Conservation (phyloP, 2,888 invertebrate species). For the Pediacus dermestoides region DNA sequence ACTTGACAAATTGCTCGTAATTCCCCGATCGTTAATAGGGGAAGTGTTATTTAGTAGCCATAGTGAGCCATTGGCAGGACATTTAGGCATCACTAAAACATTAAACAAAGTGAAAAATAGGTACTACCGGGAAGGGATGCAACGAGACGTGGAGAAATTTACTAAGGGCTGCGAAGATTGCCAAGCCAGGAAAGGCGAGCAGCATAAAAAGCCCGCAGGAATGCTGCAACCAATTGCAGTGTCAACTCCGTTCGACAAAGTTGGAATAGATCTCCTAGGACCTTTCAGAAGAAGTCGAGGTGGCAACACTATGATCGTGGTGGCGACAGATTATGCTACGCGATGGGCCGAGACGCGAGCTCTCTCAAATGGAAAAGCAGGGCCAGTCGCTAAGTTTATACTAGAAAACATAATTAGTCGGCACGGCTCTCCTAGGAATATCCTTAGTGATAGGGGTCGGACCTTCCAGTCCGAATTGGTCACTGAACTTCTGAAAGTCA, state of each 20-base stretch:
- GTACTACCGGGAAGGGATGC: slow-evolving; percentile 22
- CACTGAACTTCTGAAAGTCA: slow-evolving; percentile 21
- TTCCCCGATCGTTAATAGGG: slow-evolving; percentile 17
- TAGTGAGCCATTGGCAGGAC: slow-evolving; percentile 21
- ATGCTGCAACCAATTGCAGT: too few relatives aligned
- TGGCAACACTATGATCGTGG: slow-evolving; percentile 26
- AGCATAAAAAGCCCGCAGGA: slow-evolving; percentile 20
- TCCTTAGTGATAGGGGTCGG: slow-evolving; percentile 16
- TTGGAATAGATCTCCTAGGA: too few relatives aligned
- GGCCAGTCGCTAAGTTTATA: too few relatives aligned
- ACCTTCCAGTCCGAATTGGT: slow-evolving; percentile 21
- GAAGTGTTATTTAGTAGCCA: slow-evolving; percentile 26
- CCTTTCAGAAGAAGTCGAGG: slow-evolving; percentile 18
- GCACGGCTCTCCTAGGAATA: slow-evolving; percentile 17
- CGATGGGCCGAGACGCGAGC: slow-evolving; percentile 25
- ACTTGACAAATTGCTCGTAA: slow-evolving; percentile 22
- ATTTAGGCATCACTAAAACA: slow-evolving; percentile 24
- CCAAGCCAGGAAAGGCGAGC: too few relatives aligned
- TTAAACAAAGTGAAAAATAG: slow-evolving; percentile 21
- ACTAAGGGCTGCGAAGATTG: too few relatives aligned
- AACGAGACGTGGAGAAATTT: slow-evolving; percentile 20
- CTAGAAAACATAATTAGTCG: slow-evolving; percentile 18
- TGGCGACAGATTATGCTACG: slow-evolving; percentile 30
- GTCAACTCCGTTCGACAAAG: slow-evolving; percentile 20
- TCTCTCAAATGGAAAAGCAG: slow-evolving; percentile 23